phyloP scores from a whole-genome alignment of 2,888 invertebrate species.

The Microdon myrmicae region DNA sequence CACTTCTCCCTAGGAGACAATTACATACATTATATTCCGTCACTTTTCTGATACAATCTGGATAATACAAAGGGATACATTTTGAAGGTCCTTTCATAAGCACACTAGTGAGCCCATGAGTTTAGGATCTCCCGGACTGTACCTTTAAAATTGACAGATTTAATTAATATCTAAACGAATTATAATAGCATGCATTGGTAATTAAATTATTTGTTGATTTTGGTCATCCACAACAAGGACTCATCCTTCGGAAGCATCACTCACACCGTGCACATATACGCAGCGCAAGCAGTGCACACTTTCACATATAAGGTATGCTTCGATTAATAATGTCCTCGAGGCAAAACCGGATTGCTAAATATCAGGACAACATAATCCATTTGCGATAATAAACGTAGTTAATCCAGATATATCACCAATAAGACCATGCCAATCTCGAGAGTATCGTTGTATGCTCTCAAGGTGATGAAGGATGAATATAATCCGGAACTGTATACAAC shows the following conservation, averaged over 20 bases:
- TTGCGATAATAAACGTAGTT: conserved; percentile 51
- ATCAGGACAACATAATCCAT: conserved; percentile 49
- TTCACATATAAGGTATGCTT: conserved; percentile 9
- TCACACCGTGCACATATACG: conserved; percentile 4
- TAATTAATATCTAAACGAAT: conserved; percentile 47
- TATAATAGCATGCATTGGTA: conserved; percentile 46
- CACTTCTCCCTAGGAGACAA: no score
- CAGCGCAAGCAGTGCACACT: background rate
- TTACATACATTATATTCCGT: no score
- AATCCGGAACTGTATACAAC: no score
- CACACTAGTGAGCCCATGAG: no score
- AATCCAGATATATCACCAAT: conserved; percentile 30
- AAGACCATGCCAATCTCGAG: no score
- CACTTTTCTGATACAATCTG: no score
- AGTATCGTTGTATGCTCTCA: no score
- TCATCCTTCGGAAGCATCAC: conserved; percentile 33
- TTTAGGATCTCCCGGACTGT: no score
- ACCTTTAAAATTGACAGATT: conserved; percentile 44
- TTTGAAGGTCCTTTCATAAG: no score
- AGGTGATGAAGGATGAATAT: no score
- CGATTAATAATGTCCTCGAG: conserved; percentile 34
- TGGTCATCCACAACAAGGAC: conserved; percentile 31
- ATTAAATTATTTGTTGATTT: conserved; percentile 52
- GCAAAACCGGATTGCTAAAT: conserved; percentile 42
- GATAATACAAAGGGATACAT: no score